Percentiles rank a stretch among this genome's conserved stretches.
phyloP scores from a whole-genome alignment of 2,797 vertebrate species.

The Pantherophis vulpinus region DNA sequence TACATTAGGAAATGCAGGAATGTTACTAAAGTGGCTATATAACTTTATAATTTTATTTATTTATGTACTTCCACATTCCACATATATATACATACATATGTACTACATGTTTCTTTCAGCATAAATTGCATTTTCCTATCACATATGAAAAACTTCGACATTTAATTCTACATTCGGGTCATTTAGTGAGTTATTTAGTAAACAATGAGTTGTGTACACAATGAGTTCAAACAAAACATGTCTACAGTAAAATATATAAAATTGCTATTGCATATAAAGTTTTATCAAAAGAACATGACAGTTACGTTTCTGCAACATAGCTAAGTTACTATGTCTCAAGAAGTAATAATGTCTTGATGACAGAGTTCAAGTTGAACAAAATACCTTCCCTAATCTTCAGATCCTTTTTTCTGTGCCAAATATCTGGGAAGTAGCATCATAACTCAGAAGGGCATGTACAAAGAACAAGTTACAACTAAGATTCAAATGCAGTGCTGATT shows the following conservation, averaged over 20 bases:
- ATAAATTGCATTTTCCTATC: neutral
- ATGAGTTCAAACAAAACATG: neutral
- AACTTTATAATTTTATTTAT: neutral
- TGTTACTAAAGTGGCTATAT: neutral
- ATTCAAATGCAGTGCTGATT: neutral
- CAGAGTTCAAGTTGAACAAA: neutral
- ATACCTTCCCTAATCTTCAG: neutral
- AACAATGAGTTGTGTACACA: neutral
- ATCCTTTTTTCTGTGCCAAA: neutral
- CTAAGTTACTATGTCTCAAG: neutral
- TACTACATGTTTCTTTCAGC: neutral
- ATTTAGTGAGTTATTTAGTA: neutral
- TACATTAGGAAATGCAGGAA: neutral
- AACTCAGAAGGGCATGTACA: neutral
- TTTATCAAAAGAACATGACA: neutral
- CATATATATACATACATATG: neutral
- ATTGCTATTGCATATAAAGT: neutral
- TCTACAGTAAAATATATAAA: neutral
- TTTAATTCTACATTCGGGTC: neutral
- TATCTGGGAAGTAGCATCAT: neutral
- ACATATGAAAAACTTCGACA: neutral
- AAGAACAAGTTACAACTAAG: neutral
- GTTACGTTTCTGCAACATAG: neutral
- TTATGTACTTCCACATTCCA: neutral
- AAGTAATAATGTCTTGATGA: neutral